A percentile compares a stretch with the other conserved stretches of the same genome.
Evolutionary conservation across 2,888 invertebrate genomes (phyloP).

Genomic region (Hypomecis atomaria): DNA sequence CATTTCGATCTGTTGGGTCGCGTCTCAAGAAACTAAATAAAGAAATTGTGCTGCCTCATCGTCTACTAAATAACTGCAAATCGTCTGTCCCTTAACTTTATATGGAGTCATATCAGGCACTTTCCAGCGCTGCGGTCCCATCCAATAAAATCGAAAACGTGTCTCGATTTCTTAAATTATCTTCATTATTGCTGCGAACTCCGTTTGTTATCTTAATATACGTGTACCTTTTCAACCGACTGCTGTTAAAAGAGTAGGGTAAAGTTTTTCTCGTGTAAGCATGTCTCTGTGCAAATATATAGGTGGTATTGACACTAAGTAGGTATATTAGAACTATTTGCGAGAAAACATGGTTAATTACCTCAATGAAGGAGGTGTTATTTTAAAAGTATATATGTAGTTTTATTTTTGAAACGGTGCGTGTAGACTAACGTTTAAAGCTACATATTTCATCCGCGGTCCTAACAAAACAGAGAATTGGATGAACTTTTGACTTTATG

Average conservation of each 20-base stretch:
- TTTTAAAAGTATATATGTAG: too few species aligned
- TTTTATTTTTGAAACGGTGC: not conserved
- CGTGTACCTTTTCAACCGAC: conserved; percentile 16
- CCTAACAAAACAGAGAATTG: conserved; percentile 36
- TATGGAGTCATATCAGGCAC: conserved; percentile 59
- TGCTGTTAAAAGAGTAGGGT: too few species aligned
- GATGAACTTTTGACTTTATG: conserved; percentile 46
- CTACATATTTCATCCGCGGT: not conserved
- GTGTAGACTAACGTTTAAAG: not conserved
- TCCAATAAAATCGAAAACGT: conserved; percentile 65
- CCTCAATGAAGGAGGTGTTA: too few species aligned
- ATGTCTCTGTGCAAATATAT: too few species aligned
- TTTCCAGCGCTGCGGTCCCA: conserved; percentile 54
- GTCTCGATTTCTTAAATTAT: conserved; percentile 48
- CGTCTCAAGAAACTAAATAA: conserved; percentile 64
- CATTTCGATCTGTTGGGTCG: conserved; percentile 50
- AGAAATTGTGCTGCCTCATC: conserved; percentile 68
- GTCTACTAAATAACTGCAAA: conserved; percentile 67
- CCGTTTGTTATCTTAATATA: conserved; percentile 34
- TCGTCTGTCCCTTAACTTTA: conserved; percentile 59
- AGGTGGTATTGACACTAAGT: too few species aligned
- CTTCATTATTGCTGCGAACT: conserved; percentile 42
- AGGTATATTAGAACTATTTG: too few species aligned
- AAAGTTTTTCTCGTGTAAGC: too few species aligned
- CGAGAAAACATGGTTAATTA: too few species aligned